These are phyloP conservation scores for Trichonephila clavata DNA, from an alignment of 1,140 invertebrate genomes.

Conservation along the genomic window DNA sequence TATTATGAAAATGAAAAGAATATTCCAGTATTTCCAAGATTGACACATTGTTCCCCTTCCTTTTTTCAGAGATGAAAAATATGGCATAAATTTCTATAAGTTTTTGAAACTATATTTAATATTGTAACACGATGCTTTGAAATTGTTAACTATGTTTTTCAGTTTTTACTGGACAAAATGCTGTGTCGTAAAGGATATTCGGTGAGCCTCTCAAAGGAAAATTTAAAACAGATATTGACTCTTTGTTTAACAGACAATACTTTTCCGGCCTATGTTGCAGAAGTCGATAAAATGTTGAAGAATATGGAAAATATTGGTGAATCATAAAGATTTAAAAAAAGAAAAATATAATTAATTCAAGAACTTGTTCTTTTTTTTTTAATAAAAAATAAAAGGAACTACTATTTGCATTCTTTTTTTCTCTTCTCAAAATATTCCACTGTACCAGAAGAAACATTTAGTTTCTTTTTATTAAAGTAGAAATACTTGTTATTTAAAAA, in stretches of 20 bases:
- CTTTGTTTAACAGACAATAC: constrained; percentile 45
- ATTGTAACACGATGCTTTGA: too few relatives aligned
- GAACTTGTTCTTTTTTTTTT: not conserved
- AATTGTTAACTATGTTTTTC: not conserved
- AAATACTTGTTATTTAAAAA: too few relatives aligned
- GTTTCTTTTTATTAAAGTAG: too few relatives aligned
- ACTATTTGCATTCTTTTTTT: not conserved
- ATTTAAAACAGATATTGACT: constrained; percentile 19
- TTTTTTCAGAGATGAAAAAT: too few relatives aligned
- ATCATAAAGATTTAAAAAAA: not conserved
- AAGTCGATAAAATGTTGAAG: constrained; percentile 10
- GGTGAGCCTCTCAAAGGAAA: not conserved
- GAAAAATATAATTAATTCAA: not conserved
- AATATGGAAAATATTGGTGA: not conserved
- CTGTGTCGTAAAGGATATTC: constrained; percentile 19
- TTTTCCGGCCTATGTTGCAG: constrained; percentile 35
- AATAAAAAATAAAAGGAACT: not conserved
- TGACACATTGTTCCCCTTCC: too few relatives aligned
- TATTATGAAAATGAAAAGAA: too few relatives aligned
- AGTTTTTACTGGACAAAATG: constrained; percentile 22
- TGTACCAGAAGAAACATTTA: not conserved
- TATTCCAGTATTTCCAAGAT: too few relatives aligned
- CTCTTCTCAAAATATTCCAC: not conserved
- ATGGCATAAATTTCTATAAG: too few relatives aligned
- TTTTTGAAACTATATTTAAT: too few relatives aligned